Base-by-base conservation (phyloP, 1,140 invertebrate genomes). In the Trichonephila clavata region DNA sequence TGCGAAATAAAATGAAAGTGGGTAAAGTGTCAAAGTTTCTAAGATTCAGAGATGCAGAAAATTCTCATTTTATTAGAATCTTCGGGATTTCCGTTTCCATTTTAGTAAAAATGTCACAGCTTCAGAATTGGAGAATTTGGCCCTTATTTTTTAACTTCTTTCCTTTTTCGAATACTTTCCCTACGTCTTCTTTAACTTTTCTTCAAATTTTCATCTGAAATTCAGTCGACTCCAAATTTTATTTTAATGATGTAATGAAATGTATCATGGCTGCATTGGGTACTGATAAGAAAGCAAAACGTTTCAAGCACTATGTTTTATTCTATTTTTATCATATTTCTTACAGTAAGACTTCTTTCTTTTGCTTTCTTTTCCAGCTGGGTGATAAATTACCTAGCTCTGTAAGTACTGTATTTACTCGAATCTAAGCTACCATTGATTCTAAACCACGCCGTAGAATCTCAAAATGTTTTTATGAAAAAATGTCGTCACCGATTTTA, bases 1-100 rank as follows among this genome's bases (percentile, higher is more conserved):
- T 77, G 32, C 71, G 71, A 32, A 27, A 39, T 10, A 39, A 77
- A 39, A 77, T 77, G 32, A 77, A 24, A 18, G 18, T 20, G 14
- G 20, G 27, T 39, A 39, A 77, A 77, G 71, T 39, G 27, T 27
- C 7, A 77, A 77, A 77, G 27, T 32, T 77, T 77, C 16, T 4
- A 32, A 20, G 27, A 77, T 39, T 39, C 71, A 77, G 71, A 77
- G 71, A 77, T 77, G 71, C 71, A 77, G 71, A 77, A 77, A 77
- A 77, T 77, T 77, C 71, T 32, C 71, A 77, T 77, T 77, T 77
- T 21, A 20, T 39, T 77, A 32, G 16, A 32, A 8, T 77, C 21
- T 27, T 18, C 71, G 18, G 16, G n/a, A 32, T 18, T 14, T 32
- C 32, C 14, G 5, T 77, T 77, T 71, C 32, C 20, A 18, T 77